Percentiles rank a stretch among this genome's conserved stretches.
These are phyloP conservation scores for Distichodus sexfasciatus DNA, from an alignment of 2,797 vertebrate species.

Conservation along the genomic window DNA sequence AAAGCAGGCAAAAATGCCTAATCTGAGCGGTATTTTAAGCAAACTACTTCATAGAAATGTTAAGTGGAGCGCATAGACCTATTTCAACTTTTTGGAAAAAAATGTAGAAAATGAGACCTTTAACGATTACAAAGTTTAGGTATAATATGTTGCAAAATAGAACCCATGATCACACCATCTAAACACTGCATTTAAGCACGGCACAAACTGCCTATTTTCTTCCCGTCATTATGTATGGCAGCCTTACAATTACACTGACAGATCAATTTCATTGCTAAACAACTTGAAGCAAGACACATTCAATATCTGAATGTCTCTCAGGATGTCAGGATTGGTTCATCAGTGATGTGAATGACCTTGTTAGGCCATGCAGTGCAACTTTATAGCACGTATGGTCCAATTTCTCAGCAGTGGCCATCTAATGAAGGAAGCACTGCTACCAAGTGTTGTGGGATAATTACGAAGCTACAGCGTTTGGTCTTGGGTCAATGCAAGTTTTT, in stretches of 20 bases:
- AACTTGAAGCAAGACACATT: slow-evolving; percentile 32
- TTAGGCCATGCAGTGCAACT: slow-evolving; percentile 29
- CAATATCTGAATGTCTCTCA: slow-evolving; percentile 29
- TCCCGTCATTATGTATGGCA: slow-evolving; percentile 27
- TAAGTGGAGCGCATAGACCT: too few species aligned
- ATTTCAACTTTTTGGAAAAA: too few species aligned
- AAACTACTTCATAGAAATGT: too few species aligned
- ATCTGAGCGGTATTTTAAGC: too few species aligned
- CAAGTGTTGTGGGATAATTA: neutral
- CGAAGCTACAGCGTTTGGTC: neutral
- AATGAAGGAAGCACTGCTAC: neutral
- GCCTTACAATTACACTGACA: slow-evolving; percentile 31
- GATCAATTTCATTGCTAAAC: slow-evolving; percentile 42
- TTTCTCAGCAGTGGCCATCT: slow-evolving; percentile 17
- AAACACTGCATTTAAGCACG: neutral
- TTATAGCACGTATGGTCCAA: slow-evolving; percentile 8
- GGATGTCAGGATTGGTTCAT: slow-evolving; percentile 18
- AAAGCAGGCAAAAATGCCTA: too few species aligned
- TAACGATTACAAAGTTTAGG: too few species aligned
- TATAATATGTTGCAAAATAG: slow-evolving; percentile 2
- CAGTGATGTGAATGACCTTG: slow-evolving; percentile 37
- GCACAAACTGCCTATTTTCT: slow-evolving; percentile 4
- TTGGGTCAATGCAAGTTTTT: neutral
- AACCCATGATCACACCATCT: neutral
- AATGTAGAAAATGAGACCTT: too few species aligned